Base-by-base conservation (phyloP, 2,888 invertebrate genomes). In the Papilio protenor region DNA sequence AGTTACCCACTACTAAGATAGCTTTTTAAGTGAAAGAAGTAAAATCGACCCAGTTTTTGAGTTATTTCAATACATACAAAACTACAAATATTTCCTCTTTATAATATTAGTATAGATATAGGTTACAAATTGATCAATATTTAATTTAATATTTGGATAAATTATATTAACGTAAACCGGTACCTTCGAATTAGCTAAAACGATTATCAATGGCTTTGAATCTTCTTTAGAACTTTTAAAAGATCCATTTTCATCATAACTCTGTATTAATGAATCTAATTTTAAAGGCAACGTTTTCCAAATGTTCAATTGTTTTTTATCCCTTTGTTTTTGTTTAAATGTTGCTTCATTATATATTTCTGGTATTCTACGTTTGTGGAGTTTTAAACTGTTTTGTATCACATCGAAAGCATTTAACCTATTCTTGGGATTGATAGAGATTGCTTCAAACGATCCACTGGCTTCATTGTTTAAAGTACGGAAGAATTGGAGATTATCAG, bases 141-240 rank as follows among this genome's bases (percentile, higher is more conserved):
- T 27, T 2, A 2, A 27, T 27, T 27, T 27, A 33, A 33, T 4
- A 33, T 33, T 33, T 33, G 27, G 27, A 27, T 27, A 33, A 33
- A 4, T 33, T 33, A 5, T 0, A 33, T 33, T 33, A 64, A 64
- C 10, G 18, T 2, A 64, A 64, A 64, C 18, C 2, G 1, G 3
- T 66, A 66, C 66, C 66, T 66, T 66, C 2, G n/a, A 40, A n/a
- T 66, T 66, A 18, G 40, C 1, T n/a, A 66, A 40, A 40, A 66
- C n/a, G 16, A 66, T 66, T 66, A 66, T 66, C n/a, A 66, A 11
- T 11, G 66, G 66, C 40, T 40, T 66, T 40, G 33, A n/a, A 40
- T 66, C 40, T 18, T 66, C 66, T 64, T 64, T n/a, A 66, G 40
- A 40, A 27, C 2, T 40, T 33, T 40, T 40, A n/a, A 11, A 66